Conservation (phyloP, 2,888 invertebrate species). For the Coronaproctus castanopsis region DNA sequence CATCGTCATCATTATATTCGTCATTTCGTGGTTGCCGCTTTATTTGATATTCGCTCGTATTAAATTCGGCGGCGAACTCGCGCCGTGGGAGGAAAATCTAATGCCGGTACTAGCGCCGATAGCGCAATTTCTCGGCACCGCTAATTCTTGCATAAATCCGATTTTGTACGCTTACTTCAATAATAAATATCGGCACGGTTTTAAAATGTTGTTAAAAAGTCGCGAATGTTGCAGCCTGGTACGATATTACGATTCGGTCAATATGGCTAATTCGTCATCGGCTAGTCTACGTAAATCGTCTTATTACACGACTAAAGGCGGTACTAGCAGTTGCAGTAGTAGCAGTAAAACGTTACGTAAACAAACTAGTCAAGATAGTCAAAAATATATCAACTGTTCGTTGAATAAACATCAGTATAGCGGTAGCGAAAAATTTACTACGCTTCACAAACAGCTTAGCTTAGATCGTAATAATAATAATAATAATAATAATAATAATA, state of each 20-base stretch:
- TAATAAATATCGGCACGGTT: constrained; percentile 76
- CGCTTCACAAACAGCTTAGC: not conserved
- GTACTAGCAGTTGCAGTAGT: constrained; percentile 26
- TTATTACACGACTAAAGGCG: constrained; percentile 49
- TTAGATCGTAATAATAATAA: not conserved
- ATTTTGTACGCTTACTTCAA: constrained; percentile 83
- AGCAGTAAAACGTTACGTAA: constrained; percentile 30
- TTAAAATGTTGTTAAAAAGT: constrained; percentile 68
- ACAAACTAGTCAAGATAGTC: constrained; percentile 31
- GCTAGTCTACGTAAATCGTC: constrained; percentile 60
- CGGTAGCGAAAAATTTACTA: not conserved
- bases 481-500: not conserved
- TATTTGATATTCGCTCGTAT: constrained; percentile 74
- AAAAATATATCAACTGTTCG: not conserved
- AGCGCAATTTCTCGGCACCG: constrained; percentile 79
- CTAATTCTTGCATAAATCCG: constrained; percentile 89
- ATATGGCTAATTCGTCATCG: constrained; percentile 55
- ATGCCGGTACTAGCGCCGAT: constrained; percentile 64
- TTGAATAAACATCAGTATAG: not conserved
- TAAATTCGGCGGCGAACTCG: constrained; percentile 54
- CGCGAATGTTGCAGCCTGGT: constrained; percentile 66
- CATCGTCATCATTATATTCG: constrained; percentile 79
- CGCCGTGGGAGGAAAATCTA: constrained; percentile 58
- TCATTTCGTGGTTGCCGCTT: constrained; percentile 78
- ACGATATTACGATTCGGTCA: constrained; percentile 69